Evolutionary conservation across 1,140 invertebrate genomes (phyloP).

Genomic region (Aporrectodea caliginosa): DNA sequence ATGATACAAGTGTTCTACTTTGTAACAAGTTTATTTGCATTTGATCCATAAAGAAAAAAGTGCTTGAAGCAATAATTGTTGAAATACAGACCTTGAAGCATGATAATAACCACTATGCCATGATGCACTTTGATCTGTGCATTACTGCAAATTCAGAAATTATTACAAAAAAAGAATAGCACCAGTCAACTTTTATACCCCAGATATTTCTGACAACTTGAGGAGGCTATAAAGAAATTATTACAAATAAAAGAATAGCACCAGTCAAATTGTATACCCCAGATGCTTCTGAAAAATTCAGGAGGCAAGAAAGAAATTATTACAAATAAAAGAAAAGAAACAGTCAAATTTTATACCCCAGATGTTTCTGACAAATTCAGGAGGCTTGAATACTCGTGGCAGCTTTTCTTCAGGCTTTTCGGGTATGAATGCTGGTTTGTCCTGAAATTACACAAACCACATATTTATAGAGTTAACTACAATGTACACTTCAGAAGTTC

Average conservation of each 20-base stretch:
- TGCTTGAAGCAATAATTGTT: too few species aligned
- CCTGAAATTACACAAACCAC: constrained; percentile 60
- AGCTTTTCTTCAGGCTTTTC: constrained; percentile 74
- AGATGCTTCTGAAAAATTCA: background rate
- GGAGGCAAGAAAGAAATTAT: background rate
- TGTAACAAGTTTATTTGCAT: too few species aligned
- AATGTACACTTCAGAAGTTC: too few species aligned
- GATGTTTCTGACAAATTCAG: constrained; percentile 94
- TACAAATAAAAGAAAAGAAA: constrained; percentile 12
- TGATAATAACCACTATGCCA: too few species aligned
- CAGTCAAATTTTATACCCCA: constrained; percentile 63
- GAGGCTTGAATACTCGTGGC: constrained; percentile 63
- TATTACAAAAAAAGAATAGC: background rate
- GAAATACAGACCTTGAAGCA: too few species aligned
- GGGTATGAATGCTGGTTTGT: constrained; percentile 82
- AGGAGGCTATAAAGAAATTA: background rate
- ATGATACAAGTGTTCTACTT: too few species aligned
- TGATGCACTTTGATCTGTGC: too few species aligned
- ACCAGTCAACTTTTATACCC: background rate
- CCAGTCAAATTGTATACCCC: background rate
- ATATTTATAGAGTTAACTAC: too few species aligned
- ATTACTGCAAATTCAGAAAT: too few species aligned
- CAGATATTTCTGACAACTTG: background rate
- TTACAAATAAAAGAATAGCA: background rate
- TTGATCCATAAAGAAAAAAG: too few species aligned